Percentiles rank a stretch among this genome's conserved stretches.
Conservation (phyloP, 2,888 invertebrate genomes). For the Eupithecia inturbata region DNA sequence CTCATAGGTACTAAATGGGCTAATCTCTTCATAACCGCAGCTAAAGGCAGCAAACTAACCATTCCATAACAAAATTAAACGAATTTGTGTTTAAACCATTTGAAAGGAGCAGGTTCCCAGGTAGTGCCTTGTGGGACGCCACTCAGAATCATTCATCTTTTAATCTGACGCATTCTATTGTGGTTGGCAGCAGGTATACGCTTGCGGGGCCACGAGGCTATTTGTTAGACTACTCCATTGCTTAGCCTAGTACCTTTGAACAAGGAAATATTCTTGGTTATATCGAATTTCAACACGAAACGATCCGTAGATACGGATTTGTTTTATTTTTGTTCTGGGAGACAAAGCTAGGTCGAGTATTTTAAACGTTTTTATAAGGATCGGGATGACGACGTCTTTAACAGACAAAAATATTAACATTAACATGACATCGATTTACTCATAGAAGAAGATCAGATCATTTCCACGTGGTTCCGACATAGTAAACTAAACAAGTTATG, state of each 20-base stretch:
- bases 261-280: conserved; percentile 17
- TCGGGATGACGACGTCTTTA: too few relatives aligned
- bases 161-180: conserved; percentile 82
- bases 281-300: conserved; percentile 24
- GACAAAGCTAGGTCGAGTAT: neutral
- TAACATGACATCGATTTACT: neutral
- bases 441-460: neutral
- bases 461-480: neutral
- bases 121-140: conserved; percentile 68
- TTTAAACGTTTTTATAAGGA: neutral
- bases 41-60: conserved; percentile 10
- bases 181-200: conserved; percentile 59
- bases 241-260: conserved; percentile 36
- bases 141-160: conserved; percentile 81
- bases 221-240: conserved; percentile 54
- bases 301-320: neutral
- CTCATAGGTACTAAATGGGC: conserved; percentile 2
- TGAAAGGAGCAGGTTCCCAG: conserved; percentile 61
- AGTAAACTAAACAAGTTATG: neutral
- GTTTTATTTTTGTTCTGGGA: neutral
- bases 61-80: conserved; percentile 27
- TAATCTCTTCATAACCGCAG: conserved; percentile 11
- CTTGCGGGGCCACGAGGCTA: conserved; percentile 56
- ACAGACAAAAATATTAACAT: too few relatives aligned
- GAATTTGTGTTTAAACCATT: conserved; percentile 35